Percentiles rank a stretch among this genome's conserved stretches.
These are phyloP conservation scores for Dolichopus griseipennis DNA, from an alignment of 2,888 invertebrate genomes.

Conservation along the genomic window DNA sequence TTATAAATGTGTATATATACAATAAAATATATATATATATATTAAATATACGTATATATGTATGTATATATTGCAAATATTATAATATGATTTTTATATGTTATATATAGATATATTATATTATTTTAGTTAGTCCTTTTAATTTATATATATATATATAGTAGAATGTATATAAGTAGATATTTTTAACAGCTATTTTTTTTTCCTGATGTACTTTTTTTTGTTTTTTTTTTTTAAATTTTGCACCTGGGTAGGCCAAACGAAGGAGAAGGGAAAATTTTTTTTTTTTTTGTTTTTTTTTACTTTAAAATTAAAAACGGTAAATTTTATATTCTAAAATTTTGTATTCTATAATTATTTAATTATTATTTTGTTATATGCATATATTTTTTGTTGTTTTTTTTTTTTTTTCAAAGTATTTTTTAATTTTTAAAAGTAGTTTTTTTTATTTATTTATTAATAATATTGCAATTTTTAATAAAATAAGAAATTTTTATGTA, in stretches of 20 bases:
- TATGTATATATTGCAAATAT: background rate
- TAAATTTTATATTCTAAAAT: conserved; percentile 11
- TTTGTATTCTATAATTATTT: background rate
- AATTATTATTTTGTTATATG: conserved; percentile 12
- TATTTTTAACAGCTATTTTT: too few relatives aligned
- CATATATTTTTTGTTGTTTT: conserved; percentile 12
- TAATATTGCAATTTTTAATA: background rate
- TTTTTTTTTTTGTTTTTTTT: background rate
- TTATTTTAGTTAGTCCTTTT: too few relatives aligned
- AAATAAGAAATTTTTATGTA: conserved; percentile 16
- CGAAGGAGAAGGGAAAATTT: conserved; percentile 8
- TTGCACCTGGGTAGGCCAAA: conserved; percentile 9
- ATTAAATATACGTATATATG: background rate
- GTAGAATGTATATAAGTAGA: too few relatives aligned
- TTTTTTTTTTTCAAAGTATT: conserved; percentile 14
- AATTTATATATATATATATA: too few relatives aligned
- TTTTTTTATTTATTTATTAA: too few relatives aligned
- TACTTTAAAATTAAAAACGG: too few relatives aligned
- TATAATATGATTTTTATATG: background rate
- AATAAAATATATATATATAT: background rate
- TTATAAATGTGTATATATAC: background rate
- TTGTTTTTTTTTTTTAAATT: conserved; percentile 14
- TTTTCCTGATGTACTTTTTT: conserved; percentile 11
- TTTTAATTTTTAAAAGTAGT: background rate
- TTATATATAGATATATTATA: too few relatives aligned